Evolutionary conservation across 1,140 invertebrate species (phyloP).

Genomic region (Achatina immaculata): DNA sequence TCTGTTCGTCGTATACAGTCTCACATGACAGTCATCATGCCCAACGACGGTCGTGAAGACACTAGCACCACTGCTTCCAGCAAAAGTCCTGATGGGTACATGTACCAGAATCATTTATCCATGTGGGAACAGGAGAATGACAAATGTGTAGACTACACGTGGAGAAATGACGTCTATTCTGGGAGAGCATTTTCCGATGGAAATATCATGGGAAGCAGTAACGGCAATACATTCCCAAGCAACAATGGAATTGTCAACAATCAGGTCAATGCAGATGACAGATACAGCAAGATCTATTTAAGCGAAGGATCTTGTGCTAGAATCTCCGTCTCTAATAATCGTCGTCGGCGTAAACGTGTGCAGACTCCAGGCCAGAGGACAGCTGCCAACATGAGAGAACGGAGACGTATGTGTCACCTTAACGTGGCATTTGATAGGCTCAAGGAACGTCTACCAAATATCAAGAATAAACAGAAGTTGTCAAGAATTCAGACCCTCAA

Average conservation of each 20-base stretch:
- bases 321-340: not conserved
- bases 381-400: constrained; percentile 77
- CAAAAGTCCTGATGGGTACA: not conserved
- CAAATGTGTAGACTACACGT: not conserved
- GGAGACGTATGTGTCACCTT: constrained; percentile 95
- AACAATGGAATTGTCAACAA: not conserved
- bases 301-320: not conserved
- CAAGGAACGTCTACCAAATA: constrained; percentile 82
- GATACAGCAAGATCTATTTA: not conserved
- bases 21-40: not conserved
- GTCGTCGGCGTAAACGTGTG: constrained; percentile 44
- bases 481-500: constrained; percentile 96
- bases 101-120: not conserved
- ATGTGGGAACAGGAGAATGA: constrained; percentile 30
- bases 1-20: not conserved
- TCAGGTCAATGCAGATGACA: not conserved
- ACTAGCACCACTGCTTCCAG: not conserved
- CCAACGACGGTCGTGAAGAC: not conserved
- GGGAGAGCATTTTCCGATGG: not conserved
- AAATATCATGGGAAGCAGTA: not conserved
- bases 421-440: constrained; percentile 91
- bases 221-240: not conserved
- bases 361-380: constrained; percentile 51
- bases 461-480: constrained; percentile 95
- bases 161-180: constrained; percentile 15